Percentiles rank a stretch among this genome's conserved stretches.
phyloP scores from a whole-genome alignment of 1,140 invertebrate genomes.

The Drosophila nebulosa region DNA sequence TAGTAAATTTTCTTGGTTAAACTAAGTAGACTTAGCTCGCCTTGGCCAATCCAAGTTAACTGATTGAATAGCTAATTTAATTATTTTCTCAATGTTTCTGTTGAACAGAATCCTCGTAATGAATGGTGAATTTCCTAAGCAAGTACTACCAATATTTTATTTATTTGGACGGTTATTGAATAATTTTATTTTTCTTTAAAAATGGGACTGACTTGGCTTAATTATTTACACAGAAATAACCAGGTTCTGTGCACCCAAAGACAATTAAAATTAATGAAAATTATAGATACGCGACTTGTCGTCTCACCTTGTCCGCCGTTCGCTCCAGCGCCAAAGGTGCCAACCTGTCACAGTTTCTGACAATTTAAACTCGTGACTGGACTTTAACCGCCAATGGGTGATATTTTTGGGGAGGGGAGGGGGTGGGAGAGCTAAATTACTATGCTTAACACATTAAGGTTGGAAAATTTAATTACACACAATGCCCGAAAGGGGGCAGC shows the following conservation, averaged over 20 bases:
- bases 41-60: too few relatives aligned
- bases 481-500: constrained; percentile 4
- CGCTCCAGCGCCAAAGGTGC: constrained; percentile 26
- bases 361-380: constrained; percentile 54
- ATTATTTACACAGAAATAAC: not conserved
- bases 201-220: not conserved
- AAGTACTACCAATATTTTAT: not conserved
- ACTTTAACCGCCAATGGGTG: constrained; percentile 12
- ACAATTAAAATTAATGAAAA: constrained; percentile 66
- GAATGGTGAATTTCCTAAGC: too few relatives aligned
- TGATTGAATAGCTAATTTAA: too few relatives aligned
- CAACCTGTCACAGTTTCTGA: constrained; percentile 52
- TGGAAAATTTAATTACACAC: constrained; percentile 76
- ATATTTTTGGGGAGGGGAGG: not conserved
- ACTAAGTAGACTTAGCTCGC: too few relatives aligned
- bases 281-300: constrained; percentile 63
- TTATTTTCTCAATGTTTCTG: too few relatives aligned
- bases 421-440: constrained; percentile 45
- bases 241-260: constrained; percentile 9
- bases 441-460: constrained; percentile 72
- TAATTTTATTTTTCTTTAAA: not conserved
- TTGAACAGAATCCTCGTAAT: too few relatives aligned
- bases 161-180: not conserved
- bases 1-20: too few relatives aligned
- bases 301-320: constrained; percentile 12